phyloP scores from a whole-genome alignment of 2,113 vertebrate genomes.

The Trichomycterus rosablanca region DNA sequence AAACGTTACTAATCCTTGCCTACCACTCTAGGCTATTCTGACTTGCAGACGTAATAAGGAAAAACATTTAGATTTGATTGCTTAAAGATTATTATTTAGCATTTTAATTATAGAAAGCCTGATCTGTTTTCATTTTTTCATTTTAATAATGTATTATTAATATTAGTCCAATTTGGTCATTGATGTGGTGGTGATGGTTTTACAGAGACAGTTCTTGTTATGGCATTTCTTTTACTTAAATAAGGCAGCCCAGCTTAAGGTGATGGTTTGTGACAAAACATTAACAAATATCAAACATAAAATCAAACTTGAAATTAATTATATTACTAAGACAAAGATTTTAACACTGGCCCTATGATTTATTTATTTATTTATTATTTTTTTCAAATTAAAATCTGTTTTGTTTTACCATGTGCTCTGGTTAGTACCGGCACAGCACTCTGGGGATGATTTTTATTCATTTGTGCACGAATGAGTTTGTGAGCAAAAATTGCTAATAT shows the following conservation, averaged over 20 bases:
- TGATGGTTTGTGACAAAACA: conserved; percentile 26
- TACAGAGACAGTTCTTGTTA: too few relatives aligned
- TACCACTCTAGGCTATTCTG: neutral
- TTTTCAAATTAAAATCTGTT: neutral
- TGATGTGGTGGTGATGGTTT: conserved; percentile 29
- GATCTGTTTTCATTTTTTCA: neutral
- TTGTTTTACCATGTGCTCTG: conserved; percentile 15
- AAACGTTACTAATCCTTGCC: conserved; percentile 1
- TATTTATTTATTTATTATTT: neutral
- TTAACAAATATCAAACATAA: too few relatives aligned
- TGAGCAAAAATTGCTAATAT: conserved; percentile 65
- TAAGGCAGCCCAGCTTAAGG: too few relatives aligned
- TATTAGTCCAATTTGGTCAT: conserved; percentile 17
- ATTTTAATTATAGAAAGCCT: too few relatives aligned
- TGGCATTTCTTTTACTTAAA: too few relatives aligned
- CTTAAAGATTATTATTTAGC: too few relatives aligned
- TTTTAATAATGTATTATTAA: neutral
- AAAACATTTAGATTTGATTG: too few relatives aligned
- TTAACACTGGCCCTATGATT: conserved; percentile 24
- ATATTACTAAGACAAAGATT: conserved; percentile 14
- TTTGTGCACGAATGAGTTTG: conserved; percentile 55
- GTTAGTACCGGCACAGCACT: conserved; percentile 18
- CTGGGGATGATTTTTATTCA: conserved; percentile 35
- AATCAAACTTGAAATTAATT: too few relatives aligned
- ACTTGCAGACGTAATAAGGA: too few relatives aligned